Evolutionary conservation across 1,140 invertebrate genomes (phyloP).

Genomic region (Bombus picipes): DNA sequence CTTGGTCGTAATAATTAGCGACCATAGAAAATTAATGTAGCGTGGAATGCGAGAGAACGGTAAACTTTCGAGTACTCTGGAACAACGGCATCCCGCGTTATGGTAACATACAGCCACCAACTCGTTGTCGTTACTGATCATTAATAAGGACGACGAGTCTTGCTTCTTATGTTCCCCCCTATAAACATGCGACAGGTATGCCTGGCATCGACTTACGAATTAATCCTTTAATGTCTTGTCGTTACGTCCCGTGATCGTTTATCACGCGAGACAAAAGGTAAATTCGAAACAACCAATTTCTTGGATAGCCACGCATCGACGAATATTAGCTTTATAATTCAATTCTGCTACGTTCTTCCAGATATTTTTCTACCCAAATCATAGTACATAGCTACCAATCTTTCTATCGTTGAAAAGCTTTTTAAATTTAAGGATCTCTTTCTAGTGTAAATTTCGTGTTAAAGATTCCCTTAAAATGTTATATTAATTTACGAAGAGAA

Average conservation of each 20-base stretch:
- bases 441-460: no score
- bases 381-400: no score
- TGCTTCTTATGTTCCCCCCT: constrained; percentile 54
- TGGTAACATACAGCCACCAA: constrained; percentile 12
- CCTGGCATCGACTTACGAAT: constrained; percentile 60
- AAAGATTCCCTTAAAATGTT: not conserved
- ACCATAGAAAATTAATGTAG: constrained; percentile 68
- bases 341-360: no score
- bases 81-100: constrained; percentile 40
- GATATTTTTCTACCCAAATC: no score
- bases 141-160: constrained; percentile 60
- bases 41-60: constrained; percentile 59
- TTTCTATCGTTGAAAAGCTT: no score
- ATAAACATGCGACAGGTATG: constrained; percentile 60
- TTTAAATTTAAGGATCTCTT: no score
- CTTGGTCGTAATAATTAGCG: constrained; percentile 64
- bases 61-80: constrained; percentile 59
- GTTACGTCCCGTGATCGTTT: constrained; percentile 39
- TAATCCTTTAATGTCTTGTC: constrained; percentile 59
- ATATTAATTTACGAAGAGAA: not conserved
- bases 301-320: not conserved
- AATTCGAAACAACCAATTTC: constrained; percentile 35
- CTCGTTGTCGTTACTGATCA: constrained; percentile 58
- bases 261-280: constrained; percentile 44
- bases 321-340: not conserved